These are phyloP conservation scores for Apantesis nais DNA, from an alignment of 2,888 invertebrate genomes.

Conservation along the genomic window DNA sequence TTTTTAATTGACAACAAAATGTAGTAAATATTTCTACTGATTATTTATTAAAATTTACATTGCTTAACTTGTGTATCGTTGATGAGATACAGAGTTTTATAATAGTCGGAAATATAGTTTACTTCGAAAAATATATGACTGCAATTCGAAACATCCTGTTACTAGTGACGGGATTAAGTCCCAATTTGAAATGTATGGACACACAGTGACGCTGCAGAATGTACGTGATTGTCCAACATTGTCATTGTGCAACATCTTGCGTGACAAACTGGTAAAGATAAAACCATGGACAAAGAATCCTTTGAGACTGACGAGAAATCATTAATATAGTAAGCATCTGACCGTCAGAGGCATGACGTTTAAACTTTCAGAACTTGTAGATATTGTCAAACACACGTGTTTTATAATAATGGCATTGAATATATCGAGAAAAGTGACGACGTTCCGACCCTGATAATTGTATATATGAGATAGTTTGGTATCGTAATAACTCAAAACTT, in stretches of 20 bases:
- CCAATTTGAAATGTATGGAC: conserved; percentile 77
- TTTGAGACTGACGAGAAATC: conserved; percentile 70
- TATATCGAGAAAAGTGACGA: background rate
- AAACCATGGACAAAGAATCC: conserved; percentile 77
- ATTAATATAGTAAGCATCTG: conserved; percentile 78
- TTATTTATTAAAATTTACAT: background rate
- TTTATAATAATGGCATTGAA: background rate
- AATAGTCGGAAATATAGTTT: background rate
- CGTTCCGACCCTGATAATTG: background rate
- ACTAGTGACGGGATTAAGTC: conserved; percentile 68
- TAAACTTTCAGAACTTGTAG: conserved; percentile 55
- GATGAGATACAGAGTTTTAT: background rate
- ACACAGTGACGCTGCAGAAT: conserved; percentile 72
- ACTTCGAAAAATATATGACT: conserved; percentile 19
- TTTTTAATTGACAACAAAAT: background rate
- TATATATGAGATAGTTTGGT: background rate
- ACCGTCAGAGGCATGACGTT: conserved; percentile 66
- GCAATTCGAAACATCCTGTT: conserved; percentile 65
- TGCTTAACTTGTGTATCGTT: background rate
- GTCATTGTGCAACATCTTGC: conserved; percentile 81
- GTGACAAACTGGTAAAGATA: conserved; percentile 75
- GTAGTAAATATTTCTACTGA: background rate
- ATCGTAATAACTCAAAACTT: background rate
- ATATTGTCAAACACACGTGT: conserved; percentile 65
- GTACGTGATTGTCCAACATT: conserved; percentile 64